phyloP scores from a whole-genome alignment of 2,797 vertebrate species.

The Gymnocypris eckloni region DNA sequence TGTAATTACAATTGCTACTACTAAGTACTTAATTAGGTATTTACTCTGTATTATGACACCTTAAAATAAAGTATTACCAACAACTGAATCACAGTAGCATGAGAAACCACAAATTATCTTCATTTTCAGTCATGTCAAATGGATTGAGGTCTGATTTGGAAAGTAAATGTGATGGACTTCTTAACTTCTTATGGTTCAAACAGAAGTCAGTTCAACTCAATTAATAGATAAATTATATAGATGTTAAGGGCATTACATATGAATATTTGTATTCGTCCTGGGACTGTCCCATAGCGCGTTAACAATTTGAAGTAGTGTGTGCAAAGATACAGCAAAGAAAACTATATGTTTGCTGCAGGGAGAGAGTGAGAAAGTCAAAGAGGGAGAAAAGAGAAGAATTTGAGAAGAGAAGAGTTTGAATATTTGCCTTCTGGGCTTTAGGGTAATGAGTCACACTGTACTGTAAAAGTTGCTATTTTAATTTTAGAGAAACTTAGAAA shows the following conservation, averaged over 20 bases:
- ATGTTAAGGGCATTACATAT: slow-evolving; percentile 66
- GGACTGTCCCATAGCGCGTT: slow-evolving; percentile 42
- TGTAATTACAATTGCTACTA: too few species aligned
- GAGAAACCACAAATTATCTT: neutral
- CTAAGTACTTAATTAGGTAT: too few species aligned
- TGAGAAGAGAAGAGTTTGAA: neutral
- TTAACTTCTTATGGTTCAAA: slow-evolving; percentile 61
- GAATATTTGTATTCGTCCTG: slow-evolving; percentile 56
- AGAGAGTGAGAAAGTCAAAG: neutral
- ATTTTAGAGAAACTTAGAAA: neutral
- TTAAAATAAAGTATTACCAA: too few species aligned
- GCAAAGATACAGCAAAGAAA: slow-evolving; percentile 37
- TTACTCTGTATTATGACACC: too few species aligned
- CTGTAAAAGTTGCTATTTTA: neutral
- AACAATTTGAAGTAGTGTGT: slow-evolving; percentile 63
- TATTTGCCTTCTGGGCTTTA: slow-evolving; percentile 29
- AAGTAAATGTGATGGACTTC: slow-evolving; percentile 23
- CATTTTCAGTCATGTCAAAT: neutral
- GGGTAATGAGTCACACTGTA: neutral
- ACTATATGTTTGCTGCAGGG: slow-evolving; percentile 35
- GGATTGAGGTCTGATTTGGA: neutral
- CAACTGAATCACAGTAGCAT: too few species aligned
- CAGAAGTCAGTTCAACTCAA: slow-evolving; percentile 63
- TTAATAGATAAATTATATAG: slow-evolving; percentile 70
- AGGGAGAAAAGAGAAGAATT: slow-evolving; percentile 1